Percentiles rank a stretch among this genome's conserved stretches.
Evolutionary conservation across 2,113 vertebrate species (phyloP).

Genomic region (Gymnobelideus leadbeateri): DNA sequence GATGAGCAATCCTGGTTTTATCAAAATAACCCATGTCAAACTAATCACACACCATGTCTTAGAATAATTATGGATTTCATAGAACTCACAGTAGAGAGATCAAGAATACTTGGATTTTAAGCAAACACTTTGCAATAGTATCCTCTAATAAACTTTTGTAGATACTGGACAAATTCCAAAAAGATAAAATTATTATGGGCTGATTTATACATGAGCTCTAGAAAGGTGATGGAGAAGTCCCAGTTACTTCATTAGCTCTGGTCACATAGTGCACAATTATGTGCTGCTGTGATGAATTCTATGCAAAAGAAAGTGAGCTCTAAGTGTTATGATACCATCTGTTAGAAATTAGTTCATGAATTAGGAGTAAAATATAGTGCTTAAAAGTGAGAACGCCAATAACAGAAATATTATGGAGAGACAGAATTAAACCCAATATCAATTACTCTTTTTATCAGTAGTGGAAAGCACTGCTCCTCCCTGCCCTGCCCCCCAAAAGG

Average conservation of each 20-base stretch:
- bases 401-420: constrained; percentile 47
- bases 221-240: constrained; percentile 46
- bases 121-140: constrained; percentile 34
- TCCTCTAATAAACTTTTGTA: constrained; percentile 44
- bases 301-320: constrained; percentile 44
- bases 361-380: constrained; percentile 43
- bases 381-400: constrained; percentile 5
- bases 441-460: constrained; percentile 33
- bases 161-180: constrained; percentile 46
- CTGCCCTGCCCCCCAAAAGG: not conserved
- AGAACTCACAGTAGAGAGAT: constrained; percentile 30
- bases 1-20: constrained; percentile 33
- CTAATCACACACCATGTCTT: not conserved
- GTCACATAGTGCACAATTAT: constrained; percentile 45
- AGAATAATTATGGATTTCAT: constrained; percentile 52
- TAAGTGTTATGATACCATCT: constrained; percentile 38
- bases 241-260: constrained; percentile 29
- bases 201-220: constrained; percentile 38
- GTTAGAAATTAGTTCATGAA: constrained; percentile 56
- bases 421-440: constrained; percentile 23
- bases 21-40: constrained; percentile 46
- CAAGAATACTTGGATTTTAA: constrained; percentile 37
- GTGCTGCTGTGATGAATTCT: constrained; percentile 35
- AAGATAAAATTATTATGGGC: constrained; percentile 46
- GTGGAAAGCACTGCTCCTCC: constrained; percentile 36